phyloP scores from a whole-genome alignment of 2,888 invertebrate genomes.

The Dolomedes plantarius region DNA sequence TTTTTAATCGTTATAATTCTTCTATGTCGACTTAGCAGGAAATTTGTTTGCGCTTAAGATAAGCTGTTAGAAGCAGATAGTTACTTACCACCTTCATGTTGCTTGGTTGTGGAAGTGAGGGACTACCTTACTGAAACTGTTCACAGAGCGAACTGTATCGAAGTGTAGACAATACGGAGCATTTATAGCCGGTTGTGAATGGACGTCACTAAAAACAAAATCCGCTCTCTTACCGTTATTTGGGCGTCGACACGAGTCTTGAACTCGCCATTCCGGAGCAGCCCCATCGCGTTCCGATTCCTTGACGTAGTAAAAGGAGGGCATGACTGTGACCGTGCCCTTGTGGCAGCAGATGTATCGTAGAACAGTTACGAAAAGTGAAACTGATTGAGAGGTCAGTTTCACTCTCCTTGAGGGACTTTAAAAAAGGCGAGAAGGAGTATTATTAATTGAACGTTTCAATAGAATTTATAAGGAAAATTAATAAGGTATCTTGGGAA shows the following conservation, averaged over 20 bases:
- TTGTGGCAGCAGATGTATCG: neutral
- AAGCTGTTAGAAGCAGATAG: too few relatives aligned
- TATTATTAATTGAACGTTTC: neutral
- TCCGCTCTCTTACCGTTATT: neutral
- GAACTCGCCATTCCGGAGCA: neutral
- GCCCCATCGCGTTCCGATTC: neutral
- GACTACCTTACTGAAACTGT: neutral
- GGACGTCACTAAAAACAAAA: neutral
- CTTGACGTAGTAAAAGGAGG: neutral
- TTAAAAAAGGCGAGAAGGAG: neutral
- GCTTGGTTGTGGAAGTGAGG: neutral
- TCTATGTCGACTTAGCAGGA: too few relatives aligned
- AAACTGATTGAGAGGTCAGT: neutral
- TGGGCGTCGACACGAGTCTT: neutral
- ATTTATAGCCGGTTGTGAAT: neutral
- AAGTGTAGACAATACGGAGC: neutral
- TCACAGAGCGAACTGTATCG: neutral
- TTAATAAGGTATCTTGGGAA: neutral
- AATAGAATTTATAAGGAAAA: neutral
- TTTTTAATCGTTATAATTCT: too few relatives aligned
- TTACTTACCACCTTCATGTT: slow-evolving; percentile 7
- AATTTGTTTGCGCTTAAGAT: too few relatives aligned
- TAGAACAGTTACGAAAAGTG: neutral
- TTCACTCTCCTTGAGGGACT: neutral
- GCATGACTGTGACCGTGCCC: slow-evolving; percentile 1